Evolutionary conservation across 1,140 invertebrate genomes (phyloP), one percentile per base, ranked within the genome.

Genomic region (Halictus rubicundus): DNA sequence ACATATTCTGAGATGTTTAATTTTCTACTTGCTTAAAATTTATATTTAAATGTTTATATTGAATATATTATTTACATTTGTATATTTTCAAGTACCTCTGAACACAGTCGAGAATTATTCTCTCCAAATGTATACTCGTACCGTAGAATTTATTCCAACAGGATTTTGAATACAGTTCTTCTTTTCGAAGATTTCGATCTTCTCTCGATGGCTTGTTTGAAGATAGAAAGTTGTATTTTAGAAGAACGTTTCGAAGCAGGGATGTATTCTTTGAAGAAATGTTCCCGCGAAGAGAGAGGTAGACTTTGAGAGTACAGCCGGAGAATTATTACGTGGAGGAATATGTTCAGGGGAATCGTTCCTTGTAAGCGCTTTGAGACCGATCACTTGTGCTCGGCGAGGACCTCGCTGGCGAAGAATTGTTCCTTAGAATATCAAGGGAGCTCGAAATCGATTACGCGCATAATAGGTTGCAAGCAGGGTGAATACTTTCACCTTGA

Each of bases 281-380:
- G 10, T 39, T n/a, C 57, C 49, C n/a, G 57, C n/a, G n/a, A 52
- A 42, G 49, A 27, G 16, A 8, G 23, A 21, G 21, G 10, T 10
- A 68, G 57, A 21, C 37, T 68, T 63, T 37, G 57, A 61, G 23
- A 2, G 10, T 21, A 2, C 23, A 52, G 25, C 16, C 7, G 32
- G 6, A 46, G 68, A 78, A 78, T 78, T 71, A 71, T 63, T 71
- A 46, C 4, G 12, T 19, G 68, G 16, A 63, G 42, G 68, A 71
- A 78, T 71, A 78, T 78, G 70, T 71, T 32, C 42, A 39, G 27
- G 8, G 23, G n/a, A 71, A 54, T n/a, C 25, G 59, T 63, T 78
- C 19, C 10, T 42, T 14, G n/a, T 16, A n/a, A 78, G 27, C 42
- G 21, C 68, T 54, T 78, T 63, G 32, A 27, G 9, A 1, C 7